phyloP scores from a whole-genome alignment of 37 sponge, comb jelly and placozoan genomes.

The Corticium candelabrum region DNA sequence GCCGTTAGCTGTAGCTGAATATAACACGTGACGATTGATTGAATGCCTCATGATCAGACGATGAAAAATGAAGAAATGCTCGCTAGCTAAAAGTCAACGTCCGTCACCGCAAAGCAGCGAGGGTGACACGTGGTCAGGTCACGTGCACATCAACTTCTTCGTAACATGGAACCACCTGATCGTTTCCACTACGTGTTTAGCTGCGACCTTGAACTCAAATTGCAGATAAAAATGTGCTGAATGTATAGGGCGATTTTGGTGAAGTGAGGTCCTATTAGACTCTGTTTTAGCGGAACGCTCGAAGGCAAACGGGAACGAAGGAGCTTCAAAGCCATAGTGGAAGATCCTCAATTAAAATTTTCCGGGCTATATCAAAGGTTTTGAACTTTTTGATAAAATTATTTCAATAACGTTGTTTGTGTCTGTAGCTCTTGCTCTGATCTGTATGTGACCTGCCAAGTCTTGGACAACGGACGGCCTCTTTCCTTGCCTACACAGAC shows the following conservation, averaged over 20 bases:
- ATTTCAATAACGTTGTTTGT: no score
- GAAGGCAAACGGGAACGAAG: slow-evolving; percentile 66
- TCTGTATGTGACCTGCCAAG: slow-evolving; percentile 66
- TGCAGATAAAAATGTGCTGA: slow-evolving; percentile 72
- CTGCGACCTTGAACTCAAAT: slow-evolving; percentile 55
- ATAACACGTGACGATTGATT: no score
- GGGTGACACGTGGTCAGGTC: no score
- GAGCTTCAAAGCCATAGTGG: slow-evolving; percentile 45
- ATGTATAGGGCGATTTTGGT: not conserved
- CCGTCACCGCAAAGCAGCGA: no score
- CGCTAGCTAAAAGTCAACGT: no score
- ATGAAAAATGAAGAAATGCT: no score
- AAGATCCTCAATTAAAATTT: slow-evolving; percentile 71
- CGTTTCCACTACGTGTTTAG: slow-evolving; percentile 65
- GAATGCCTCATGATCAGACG: no score
- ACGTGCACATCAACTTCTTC: no score
- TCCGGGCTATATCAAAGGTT: slow-evolving; percentile 51
- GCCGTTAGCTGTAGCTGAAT: no score
- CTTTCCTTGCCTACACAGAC: slow-evolving; percentile 78
- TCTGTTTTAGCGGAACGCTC: slow-evolving; percentile 52
- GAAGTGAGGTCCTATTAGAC: not conserved
- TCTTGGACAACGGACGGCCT: slow-evolving; percentile 67
- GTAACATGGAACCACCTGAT: no score
- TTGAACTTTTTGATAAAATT: not conserved
- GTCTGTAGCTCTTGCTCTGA: slow-evolving; percentile 57